Base-by-base conservation (phyloP, 2,797 vertebrate species). In the Okamejei kenojei region DNA sequence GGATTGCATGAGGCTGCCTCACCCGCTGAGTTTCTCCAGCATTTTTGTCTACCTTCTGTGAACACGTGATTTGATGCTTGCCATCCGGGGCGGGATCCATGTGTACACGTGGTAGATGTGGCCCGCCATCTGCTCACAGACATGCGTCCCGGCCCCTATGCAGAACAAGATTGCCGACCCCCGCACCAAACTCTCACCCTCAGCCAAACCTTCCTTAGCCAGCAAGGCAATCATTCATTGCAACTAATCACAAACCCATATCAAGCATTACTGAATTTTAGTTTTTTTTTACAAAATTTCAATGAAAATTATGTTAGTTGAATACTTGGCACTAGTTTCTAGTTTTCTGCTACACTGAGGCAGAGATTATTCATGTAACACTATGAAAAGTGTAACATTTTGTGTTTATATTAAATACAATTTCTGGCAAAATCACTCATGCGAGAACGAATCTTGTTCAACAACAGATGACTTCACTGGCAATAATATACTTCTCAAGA, bases 351-450 rank as follows among this genome's bases (percentile, higher is more conserved):
- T 91, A 45, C 32, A 26, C 90, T 74, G 90, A 3, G 19, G 90
- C 8, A 73, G 35, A 26, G 71, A 73, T 73, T 91, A 73, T 38
- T 45, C 90, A 91, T 23, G 35, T 74, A 71, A 91, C 26, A 73
- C 1, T 11, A 91, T 91, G 90, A 91, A 91, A 91, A 91, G 90
- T 91, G 90, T 38, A 91, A 91, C 90, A 71, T 71, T 91, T 73
- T 63, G 23, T 91, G 90, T 91, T 90, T 91, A 71, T 45, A 54
- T 91, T 74, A 73, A 74, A 73, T 91, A 91, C 35, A 74, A 74
- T n/a, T 91, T 54, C 90, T 91, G 32, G 90, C 90, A 91, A 73
- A 91, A 74, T 91, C 35, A 91, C 35, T 91, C 90, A 74, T 73
- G 90, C 65, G 73, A 61, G 23, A 91, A 35, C 65, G 45, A 91